phyloP scores from a whole-genome alignment of 2,888 invertebrate genomes.

The Eupithecia pulchellata region DNA sequence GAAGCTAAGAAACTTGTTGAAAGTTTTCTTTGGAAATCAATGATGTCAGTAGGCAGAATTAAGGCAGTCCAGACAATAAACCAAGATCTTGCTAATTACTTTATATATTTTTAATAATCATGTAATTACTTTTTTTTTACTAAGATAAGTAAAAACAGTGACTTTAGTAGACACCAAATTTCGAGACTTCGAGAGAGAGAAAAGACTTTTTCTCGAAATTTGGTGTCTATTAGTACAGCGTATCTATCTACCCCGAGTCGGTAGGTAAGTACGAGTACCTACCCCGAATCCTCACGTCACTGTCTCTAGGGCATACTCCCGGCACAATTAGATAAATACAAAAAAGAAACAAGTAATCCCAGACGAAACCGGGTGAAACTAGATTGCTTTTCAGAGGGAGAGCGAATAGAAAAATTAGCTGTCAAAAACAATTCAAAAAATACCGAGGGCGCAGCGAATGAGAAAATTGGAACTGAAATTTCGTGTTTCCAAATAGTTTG shows the following conservation, averaged over 20 bases:
- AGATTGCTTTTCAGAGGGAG: slow-evolving; percentile 62
- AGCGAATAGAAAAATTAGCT: slow-evolving; percentile 41
- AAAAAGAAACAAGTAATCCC: slow-evolving; percentile 56
- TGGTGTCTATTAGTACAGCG: slow-evolving; percentile 55
- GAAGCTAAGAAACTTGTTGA: neutral
- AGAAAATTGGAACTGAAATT: slow-evolving; percentile 13
- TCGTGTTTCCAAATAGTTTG: slow-evolving; percentile 3
- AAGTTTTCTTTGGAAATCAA: neutral
- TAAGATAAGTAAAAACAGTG: too few species aligned
- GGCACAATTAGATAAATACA: slow-evolving; percentile 78
- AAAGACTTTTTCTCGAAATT: neutral
- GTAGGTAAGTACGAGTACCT: too few species aligned
- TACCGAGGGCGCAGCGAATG: slow-evolving; percentile 14
- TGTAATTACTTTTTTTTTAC: neutral
- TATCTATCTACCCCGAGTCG: slow-evolving; percentile 47
- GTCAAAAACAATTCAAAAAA: slow-evolving; percentile 34
- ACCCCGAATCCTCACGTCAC: slow-evolving; percentile 66
- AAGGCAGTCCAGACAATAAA: neutral
- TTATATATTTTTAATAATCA: neutral
- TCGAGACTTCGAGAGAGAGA: too few species aligned
- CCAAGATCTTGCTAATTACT: neutral
- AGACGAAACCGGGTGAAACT: slow-evolving; percentile 51
- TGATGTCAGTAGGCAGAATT: neutral
- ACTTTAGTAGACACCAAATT: too few species aligned
- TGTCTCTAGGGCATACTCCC: slow-evolving; percentile 75